Base-by-base conservation (phyloP, 92 coral and sea anemone genomes). In the Zoanthus sociatus region DNA sequence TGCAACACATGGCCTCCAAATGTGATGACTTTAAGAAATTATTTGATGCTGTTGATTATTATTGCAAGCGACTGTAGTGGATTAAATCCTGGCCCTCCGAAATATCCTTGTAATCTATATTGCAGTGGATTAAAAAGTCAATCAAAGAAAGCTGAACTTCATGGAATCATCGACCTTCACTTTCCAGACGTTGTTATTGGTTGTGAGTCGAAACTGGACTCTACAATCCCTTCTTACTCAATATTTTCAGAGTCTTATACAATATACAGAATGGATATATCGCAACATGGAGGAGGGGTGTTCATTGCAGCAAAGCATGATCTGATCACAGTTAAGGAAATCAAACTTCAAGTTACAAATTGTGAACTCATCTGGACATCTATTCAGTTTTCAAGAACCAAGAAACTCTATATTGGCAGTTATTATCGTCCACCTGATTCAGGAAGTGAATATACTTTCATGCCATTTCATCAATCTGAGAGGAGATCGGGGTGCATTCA, bases 161-260 rank as follows among this genome's bases (percentile, higher is more conserved):
- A 75, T n/a, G 79, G 32, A 30, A 1, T 75, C 7, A 18, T 75
- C 7, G 79, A 75, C 4, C 18, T 73, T 4, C 31, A 73, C 45
- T 4, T n/a, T 8, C 31, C 78, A 1, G 78, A 45, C 47, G 18
- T 73, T 30, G 18, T 73, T 44, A 37, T 73, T 5, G 78, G 78
- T 46, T 75, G 60, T 9, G 61, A 75, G 37, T 75, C 79, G 15
- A 48, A 75, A 76, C 61, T 76, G 12, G 79, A 76, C 20, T 45
- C 79, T 9, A 9, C 58, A 12, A 48, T 45, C 3, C 79, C 79
- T 17, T 42, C 50, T 3, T 73, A 73, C 50, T 73, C 78, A 16
- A 44, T 73, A 20, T 76, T 76, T 14, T 17, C 63, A 18, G 18
- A 17, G 12, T 17, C 37, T 12, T 76, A 21, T 17, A 9, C 32